phyloP scores from a whole-genome alignment of 2,113 vertebrate genomes.

The Alosa alosa region DNA sequence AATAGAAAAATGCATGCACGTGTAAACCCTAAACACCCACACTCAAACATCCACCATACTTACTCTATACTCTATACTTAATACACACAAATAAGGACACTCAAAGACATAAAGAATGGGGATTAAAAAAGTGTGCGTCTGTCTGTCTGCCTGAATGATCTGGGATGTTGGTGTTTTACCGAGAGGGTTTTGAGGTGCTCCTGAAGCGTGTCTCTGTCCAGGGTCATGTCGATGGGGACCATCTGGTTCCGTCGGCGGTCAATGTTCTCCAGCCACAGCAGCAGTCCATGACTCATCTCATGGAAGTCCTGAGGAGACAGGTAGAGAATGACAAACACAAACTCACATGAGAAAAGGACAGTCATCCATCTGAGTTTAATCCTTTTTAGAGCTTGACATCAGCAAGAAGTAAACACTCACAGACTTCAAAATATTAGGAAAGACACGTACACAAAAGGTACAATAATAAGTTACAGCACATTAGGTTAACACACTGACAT shows the following conservation, averaged over 20 bases:
- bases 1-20: neutral
- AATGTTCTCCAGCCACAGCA: constrained; percentile 97
- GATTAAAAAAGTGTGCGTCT: too few relatives aligned
- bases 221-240: constrained; percentile 79
- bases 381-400: neutral
- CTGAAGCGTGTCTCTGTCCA: constrained; percentile 80
- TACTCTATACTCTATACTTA: neutral
- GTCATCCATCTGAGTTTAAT: neutral
- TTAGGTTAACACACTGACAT: neutral
- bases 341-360: neutral
- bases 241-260: constrained; percentile 94
- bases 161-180: constrained; percentile 64
- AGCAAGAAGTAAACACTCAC: neutral
- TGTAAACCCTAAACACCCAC: neutral
- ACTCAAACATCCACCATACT: neutral
- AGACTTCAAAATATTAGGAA: neutral
- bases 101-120: too few relatives aligned
- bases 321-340: neutral
- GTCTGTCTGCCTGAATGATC: neutral
- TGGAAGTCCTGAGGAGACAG: constrained; percentile 84
- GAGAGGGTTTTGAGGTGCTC: constrained; percentile 84
- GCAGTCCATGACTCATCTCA: constrained; percentile 92
- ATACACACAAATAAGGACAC: neutral
- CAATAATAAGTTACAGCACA: neutral
- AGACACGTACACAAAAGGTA: neutral